These are phyloP conservation scores for Amyelois transitella DNA, from an alignment of 1,140 invertebrate genomes.

Conservation along the genomic window DNA sequence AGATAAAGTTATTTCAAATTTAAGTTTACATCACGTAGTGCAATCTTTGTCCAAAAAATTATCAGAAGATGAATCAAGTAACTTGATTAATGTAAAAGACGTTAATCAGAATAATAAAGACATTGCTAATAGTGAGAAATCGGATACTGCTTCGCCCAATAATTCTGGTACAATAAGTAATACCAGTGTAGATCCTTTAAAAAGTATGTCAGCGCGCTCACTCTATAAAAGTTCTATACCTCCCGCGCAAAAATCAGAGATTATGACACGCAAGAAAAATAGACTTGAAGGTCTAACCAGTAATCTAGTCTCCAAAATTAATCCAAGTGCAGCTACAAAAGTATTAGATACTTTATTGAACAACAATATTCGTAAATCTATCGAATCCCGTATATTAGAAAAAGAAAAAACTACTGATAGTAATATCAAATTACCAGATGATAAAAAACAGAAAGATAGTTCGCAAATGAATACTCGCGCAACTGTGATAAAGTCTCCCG, in stretches of 20 bases:
- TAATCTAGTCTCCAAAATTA: conserved; percentile 73
- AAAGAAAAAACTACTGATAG: conserved; percentile 56
- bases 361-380: conserved; percentile 72
- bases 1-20: conserved; percentile 54
- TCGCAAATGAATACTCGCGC: conserved; percentile 62
- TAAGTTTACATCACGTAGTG: conserved; percentile 65
- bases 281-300: conserved; percentile 75
- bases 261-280: conserved; percentile 75
- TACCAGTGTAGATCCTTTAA: conserved; percentile 49
- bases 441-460: conserved; percentile 52
- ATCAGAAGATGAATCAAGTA: conserved; percentile 54
- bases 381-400: conserved; percentile 71
- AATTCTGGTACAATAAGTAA: conserved; percentile 44
- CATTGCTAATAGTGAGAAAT: conserved; percentile 38
- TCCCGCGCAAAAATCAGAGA: conserved; percentile 69
- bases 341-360: conserved; percentile 70
- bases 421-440: conserved; percentile 39
- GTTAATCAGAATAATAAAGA: conserved; percentile 38
- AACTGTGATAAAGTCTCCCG: conserved; percentile 74
- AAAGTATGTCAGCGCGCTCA: conserved; percentile 61
- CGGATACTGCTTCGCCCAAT: conserved; percentile 34
- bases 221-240: conserved; percentile 65
- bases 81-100: conserved; percentile 33
- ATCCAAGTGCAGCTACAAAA: conserved; percentile 70
- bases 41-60: conserved; percentile 70